Percentiles rank a stretch among this genome's conserved stretches.
phyloP scores from a whole-genome alignment of 2,888 invertebrate genomes.

The Agrilus biguttatus region DNA sequence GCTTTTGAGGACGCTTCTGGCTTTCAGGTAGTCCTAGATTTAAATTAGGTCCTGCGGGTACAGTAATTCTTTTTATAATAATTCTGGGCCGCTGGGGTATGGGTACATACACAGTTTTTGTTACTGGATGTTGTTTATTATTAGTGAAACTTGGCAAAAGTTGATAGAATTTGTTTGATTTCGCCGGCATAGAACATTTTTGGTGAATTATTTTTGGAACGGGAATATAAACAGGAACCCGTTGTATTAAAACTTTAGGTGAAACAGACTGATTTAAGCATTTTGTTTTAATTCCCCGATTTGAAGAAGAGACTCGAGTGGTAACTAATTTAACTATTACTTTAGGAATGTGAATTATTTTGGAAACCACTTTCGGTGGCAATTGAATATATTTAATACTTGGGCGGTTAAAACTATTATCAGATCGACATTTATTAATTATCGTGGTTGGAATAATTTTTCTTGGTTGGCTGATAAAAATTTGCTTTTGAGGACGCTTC shows the following conservation, averaged over 20 bases:
- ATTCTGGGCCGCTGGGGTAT: background rate
- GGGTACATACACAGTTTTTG: too few species aligned
- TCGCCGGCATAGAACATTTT: too few species aligned
- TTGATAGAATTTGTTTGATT: too few species aligned
- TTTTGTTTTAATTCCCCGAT: background rate
- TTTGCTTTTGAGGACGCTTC: background rate
- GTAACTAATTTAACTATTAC: slow-evolving; percentile 2
- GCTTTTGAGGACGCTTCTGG: background rate
- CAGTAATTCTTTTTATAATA: background rate
- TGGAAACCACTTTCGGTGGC: background rate
- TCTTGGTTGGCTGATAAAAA: background rate
- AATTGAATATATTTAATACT: background rate
- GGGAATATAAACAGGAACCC: too few species aligned
- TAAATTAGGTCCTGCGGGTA: background rate
- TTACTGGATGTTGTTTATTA: too few species aligned
- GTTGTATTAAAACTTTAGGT: background rate
- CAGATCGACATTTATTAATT: too few species aligned
- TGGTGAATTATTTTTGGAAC: too few species aligned
- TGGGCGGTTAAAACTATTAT: too few species aligned
- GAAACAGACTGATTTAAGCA: too few species aligned
- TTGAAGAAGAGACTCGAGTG: background rate
- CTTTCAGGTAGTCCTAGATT: background rate
- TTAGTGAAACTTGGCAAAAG: too few species aligned
- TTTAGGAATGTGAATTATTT: too few species aligned
- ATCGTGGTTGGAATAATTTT: background rate